Base-by-base conservation (phyloP, 2,113 vertebrate genomes). In the Eurypyga helias region DNA sequence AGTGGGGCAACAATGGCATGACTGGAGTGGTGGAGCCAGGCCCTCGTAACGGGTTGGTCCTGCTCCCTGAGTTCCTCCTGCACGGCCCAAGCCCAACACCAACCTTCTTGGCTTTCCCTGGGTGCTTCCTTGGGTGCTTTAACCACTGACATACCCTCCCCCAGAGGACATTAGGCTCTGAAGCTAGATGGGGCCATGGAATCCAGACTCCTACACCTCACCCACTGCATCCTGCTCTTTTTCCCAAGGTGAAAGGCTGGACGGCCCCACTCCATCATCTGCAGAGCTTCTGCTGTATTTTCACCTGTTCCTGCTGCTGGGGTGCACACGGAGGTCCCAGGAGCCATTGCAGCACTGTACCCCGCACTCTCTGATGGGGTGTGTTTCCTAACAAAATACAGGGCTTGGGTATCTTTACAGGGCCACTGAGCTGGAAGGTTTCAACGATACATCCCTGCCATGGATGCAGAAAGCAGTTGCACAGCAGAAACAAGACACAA, bases 1-100 rank as follows among this genome's bases (percentile, higher is more conserved):
- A n/a, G 18, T 18, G 0, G 4, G 19, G n/a, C 18, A 38, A 33
- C 1, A 3, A 33, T 0, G 10, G 18, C 38, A 5, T 1, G 13
- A 23, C 9, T 0, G 9, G 48, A 5, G 41, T 1, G 3, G 25
- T 7, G 34, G 46, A 34, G 45, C 52, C 52, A 21, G 64, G 9
- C 33, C 65, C 26, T 70, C 18, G 55, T 4, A 5, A 5, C 6
- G 6, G 25, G 17, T 43, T 55, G 31, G 14, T 33, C n/a, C 49
- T 18, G 34, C 36, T 38, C 34, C 14, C 15, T 10, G 33, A 19
- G 58, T 6, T 19, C 41, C 15, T 46, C 19, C 54, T 25, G 19
- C 54, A 6, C 55, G 29, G 25, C 29, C n/a, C 48, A 21, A 3
- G 13, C 34, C 55, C 21, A 10, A 28, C 41, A 7, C 3, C 33